These are phyloP conservation scores for Ateles fusciceps DNA, from an alignment of 2,797 vertebrate species.

Conservation along the genomic window DNA sequence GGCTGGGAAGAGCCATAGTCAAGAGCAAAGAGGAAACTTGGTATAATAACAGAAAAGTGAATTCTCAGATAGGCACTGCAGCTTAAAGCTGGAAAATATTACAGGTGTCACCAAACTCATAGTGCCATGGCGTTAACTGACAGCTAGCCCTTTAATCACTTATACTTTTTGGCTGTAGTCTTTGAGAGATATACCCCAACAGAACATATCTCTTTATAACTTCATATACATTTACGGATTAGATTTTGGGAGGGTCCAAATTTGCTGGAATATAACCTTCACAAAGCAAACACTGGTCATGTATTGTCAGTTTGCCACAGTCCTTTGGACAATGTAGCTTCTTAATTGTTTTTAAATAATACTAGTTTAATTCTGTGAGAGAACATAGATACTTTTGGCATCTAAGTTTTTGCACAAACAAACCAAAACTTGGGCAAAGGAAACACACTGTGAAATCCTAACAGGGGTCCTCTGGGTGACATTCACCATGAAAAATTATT, in stretches of 20 bases:
- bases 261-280: neutral
- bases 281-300: neutral
- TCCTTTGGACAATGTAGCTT: neutral
- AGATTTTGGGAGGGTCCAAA: neutral
- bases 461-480: neutral
- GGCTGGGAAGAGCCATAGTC: neutral
- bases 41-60: no score
- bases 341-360: neutral
- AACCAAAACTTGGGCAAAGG: slow-evolving; percentile 49
- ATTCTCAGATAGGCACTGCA: fast-evolving
- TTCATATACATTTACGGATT: neutral
- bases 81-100: no score
- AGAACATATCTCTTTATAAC: neutral
- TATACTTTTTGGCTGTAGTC: neutral
- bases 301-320: neutral
- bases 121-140: no score
- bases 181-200: neutral
- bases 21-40: neutral
- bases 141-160: neutral
- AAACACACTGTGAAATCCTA: slow-evolving; percentile 27
- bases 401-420: neutral
- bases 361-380: neutral
- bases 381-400: neutral
- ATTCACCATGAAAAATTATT: neutral
- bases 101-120: neutral